phyloP scores from a whole-genome alignment of 2,113 vertebrate species.

The Sphyrna mokarran region DNA sequence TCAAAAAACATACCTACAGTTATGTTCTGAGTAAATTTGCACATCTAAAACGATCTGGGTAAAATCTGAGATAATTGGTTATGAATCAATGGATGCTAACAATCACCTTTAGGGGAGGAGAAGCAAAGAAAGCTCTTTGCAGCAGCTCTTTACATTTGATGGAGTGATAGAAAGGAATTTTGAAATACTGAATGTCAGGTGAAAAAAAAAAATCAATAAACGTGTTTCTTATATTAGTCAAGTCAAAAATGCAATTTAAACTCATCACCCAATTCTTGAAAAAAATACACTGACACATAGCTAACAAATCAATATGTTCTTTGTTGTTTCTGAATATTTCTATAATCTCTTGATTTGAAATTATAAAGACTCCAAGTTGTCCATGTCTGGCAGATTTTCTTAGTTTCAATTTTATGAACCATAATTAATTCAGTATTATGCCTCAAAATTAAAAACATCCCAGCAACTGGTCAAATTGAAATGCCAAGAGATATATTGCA shows the following conservation, averaged over 20 bases:
- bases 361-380: background rate
- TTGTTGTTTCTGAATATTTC: background rate
- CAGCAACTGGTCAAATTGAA: background rate
- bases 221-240: background rate
- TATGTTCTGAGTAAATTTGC: background rate
- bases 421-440: background rate
- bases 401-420: background rate
- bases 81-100: no score
- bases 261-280: background rate
- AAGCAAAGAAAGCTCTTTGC: background rate
- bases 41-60: background rate
- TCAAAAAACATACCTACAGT: background rate
- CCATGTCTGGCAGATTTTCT: background rate
- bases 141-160: background rate
- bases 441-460: background rate
- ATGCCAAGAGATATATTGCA: background rate
- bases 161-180: background rate
- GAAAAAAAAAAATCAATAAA: background rate
- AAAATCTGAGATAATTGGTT: background rate
- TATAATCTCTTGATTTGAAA: background rate
- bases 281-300: background rate
- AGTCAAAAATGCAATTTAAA: background rate
- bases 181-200: background rate
- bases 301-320: background rate
- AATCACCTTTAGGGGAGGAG: background rate